Evolutionary conservation across 2,113 vertebrate species (phyloP).

Genomic region (Benthochromis sp.): DNA sequence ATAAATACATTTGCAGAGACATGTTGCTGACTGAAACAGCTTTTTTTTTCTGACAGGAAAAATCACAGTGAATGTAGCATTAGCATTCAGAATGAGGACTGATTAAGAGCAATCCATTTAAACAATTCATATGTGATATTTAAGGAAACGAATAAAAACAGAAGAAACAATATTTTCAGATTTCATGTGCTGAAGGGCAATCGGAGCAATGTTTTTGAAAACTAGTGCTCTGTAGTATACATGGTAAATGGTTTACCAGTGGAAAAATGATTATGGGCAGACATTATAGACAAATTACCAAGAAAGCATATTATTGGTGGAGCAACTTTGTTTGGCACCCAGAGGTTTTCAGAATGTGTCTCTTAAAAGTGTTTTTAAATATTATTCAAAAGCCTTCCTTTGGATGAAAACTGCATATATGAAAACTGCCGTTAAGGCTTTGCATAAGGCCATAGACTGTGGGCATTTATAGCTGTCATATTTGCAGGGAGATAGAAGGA

Average conservation of each 20-base stretch:
- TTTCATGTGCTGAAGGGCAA: not conserved
- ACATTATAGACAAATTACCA: not conserved
- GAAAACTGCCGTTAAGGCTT: not conserved
- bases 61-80: not conserved
- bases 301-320: not conserved
- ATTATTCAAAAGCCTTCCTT: not conserved
- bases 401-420: not conserved
- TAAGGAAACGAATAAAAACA: not conserved
- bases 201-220: not conserved
- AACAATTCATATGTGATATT: not conserved
- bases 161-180: not conserved
- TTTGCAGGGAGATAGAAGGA: not conserved
- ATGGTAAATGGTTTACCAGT: not conserved
- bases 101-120: not conserved
- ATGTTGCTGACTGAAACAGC: not conserved
- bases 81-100: not conserved
- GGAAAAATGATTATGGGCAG: not conserved
- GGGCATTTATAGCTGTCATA: not conserved
- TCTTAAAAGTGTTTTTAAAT: not conserved
- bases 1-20: not conserved
- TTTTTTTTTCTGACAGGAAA: not conserved
- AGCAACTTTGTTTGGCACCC: not conserved
- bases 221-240: not conserved
- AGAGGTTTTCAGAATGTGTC: not conserved
- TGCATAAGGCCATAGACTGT: not conserved